Percentiles rank a stretch among this genome's conserved stretches.
phyloP scores from a whole-genome alignment of 1,140 invertebrate genomes.

The Augochlora pura region DNA sequence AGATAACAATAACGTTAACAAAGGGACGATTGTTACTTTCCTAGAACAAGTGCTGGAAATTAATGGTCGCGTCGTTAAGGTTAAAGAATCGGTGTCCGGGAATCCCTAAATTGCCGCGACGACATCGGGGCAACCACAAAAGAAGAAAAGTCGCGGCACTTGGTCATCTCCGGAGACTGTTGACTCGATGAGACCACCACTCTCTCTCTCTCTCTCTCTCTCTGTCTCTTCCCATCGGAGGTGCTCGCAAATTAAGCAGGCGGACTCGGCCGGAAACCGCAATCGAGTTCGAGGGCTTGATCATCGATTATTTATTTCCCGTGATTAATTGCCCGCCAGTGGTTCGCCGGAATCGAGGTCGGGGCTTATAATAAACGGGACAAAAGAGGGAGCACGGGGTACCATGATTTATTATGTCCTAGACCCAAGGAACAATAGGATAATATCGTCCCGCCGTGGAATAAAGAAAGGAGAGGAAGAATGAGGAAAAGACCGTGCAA shows the following conservation, averaged over 20 bases:
- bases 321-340: slow-evolving; percentile 49
- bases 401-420: slow-evolving; percentile 56
- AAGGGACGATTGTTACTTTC: too few relatives aligned
- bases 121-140: too few relatives aligned
- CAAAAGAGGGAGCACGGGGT: slow-evolving; percentile 25
- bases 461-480: not conserved
- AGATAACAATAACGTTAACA: too few relatives aligned
- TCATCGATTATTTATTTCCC: slow-evolving; percentile 27
- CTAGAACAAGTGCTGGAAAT: too few relatives aligned
- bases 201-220: too few relatives aligned
- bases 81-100: too few relatives aligned
- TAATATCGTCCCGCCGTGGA: slow-evolving; percentile 41
- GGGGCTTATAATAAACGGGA: slow-evolving; percentile 43
- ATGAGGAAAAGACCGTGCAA: not conserved
- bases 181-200: not conserved
- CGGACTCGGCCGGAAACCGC: not conserved
- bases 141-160: too few relatives aligned
- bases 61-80: too few relatives aligned
- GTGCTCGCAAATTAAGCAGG: not conserved
- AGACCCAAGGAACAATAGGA: slow-evolving; percentile 47
- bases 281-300: not conserved
- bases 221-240: too few relatives aligned
- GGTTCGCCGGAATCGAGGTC: slow-evolving; percentile 18
- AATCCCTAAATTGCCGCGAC: too few relatives aligned
- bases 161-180: not conserved